Conservation (phyloP, 2,888 invertebrate species). For the Philonicus albiceps region DNA sequence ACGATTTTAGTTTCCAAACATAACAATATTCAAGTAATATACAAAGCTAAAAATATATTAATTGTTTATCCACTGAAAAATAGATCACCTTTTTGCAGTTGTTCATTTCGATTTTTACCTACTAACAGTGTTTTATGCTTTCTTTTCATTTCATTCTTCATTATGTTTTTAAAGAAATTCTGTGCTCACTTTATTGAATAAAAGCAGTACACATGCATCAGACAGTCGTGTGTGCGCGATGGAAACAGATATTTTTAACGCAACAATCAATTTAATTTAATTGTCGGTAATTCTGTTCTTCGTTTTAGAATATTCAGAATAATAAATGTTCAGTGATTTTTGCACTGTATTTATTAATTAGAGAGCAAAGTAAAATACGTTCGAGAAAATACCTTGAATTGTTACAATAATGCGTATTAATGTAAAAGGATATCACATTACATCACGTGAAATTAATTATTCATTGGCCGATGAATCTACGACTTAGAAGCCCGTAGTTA, state of each 20-base stretch:
- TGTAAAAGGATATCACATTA: neutral
- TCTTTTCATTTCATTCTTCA: neutral
- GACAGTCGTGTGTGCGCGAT: neutral
- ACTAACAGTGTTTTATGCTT: neutral
- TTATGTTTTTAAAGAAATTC: neutral
- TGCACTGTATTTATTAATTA: neutral
- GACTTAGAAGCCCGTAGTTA: neutral
- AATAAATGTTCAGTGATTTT: neutral
- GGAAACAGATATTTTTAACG: neutral
- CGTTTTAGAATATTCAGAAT: neutral
- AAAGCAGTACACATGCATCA: constrained; percentile 8
- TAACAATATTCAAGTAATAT: constrained; percentile 37
- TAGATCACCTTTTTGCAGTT: constrained; percentile 10
- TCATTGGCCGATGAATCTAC: neutral
- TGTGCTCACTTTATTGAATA: neutral
- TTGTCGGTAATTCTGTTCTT: neutral
- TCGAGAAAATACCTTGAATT: neutral
- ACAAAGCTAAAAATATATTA: constrained; percentile 36
- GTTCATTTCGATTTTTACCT: neutral
- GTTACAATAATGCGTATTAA: neutral
- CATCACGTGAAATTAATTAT: neutral
- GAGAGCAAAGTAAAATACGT: neutral
- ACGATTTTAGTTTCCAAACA: constrained; percentile 18
- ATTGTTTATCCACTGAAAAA: constrained; percentile 33
- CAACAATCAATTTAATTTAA: neutral